Base-by-base conservation (phyloP, 1,140 invertebrate species). In the Drosophila kikkawai region DNA sequence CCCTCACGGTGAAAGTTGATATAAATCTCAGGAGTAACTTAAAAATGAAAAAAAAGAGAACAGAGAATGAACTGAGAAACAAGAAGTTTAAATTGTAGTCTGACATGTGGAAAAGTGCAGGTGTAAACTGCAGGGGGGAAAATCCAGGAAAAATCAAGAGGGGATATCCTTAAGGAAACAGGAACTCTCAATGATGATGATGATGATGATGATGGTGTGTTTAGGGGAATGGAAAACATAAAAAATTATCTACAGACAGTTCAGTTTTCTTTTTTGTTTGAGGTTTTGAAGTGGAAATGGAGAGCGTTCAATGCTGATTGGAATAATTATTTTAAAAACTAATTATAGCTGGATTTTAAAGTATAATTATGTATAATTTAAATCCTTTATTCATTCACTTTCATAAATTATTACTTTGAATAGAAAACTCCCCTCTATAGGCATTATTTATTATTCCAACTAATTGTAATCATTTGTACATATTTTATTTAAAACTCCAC, bases 1-100 rank as follows among this genome's bases (percentile, higher is more conserved):
- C 71, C 63, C 55, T 76, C 85, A 74, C 81, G 85, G 86, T 90
- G 85, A 88, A 88, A 88, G 85, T 88, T 88, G 85, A 88, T 85
- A 80, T 83, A 90, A 88, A 76, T 88, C 81, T 80, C 85, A 73
- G 56, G 75, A 81, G 81, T 75, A 85, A 78, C 61, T 79, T 75
- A 70, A 75, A 83, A 83, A 80, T 58, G 47, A 66, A 39, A 32
- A 57, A 51, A 41, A 17, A 45, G 13, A 41, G n/a, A n/a, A 12
- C 37, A n/a, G 11, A 19, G 50, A 41, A 44, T 39, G n/a, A 56
- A 56, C 17, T 17, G n/a, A 15, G 39, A 50, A 42, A 42, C 32
- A 60, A 68, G 61, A 76, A 67, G 74, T 75, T 76, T 59, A 58
- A 76, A 76, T 75, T 75, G 39, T 47, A 42, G 50, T 34, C 56